These are phyloP conservation scores for Pseudochaenichthys georgianus DNA, from an alignment of 2,797 vertebrate genomes.

Conservation along the genomic window DNA sequence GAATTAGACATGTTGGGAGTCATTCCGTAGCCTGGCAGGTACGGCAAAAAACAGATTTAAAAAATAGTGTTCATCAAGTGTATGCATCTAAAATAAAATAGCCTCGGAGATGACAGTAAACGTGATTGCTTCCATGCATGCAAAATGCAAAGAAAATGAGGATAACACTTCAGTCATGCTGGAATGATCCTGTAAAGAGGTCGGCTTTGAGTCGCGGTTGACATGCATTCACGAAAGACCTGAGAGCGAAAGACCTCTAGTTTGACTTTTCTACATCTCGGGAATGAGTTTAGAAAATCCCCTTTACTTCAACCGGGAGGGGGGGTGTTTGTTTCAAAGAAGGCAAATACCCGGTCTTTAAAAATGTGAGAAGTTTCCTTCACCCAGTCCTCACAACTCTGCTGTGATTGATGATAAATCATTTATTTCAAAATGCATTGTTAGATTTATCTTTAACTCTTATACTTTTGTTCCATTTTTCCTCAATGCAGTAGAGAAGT, in stretches of 20 bases:
- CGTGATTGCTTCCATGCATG: neutral
- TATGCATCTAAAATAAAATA: slow-evolving; percentile 20
- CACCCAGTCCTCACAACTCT: slow-evolving; percentile 13
- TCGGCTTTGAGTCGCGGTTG: slow-evolving; percentile 8
- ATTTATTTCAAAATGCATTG: slow-evolving; percentile 37
- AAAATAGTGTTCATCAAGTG: neutral
- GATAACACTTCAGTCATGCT: neutral
- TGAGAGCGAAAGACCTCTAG: slow-evolving; percentile 43
- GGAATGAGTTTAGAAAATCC: slow-evolving; percentile 26
- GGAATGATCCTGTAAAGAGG: slow-evolving; percentile 33
- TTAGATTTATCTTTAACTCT: slow-evolving; percentile 39
- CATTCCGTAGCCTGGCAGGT: slow-evolving; percentile 16
- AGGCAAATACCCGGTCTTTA: slow-evolving; percentile 28
- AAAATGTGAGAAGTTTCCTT: slow-evolving; percentile 37
- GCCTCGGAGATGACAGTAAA: slow-evolving; percentile 6
- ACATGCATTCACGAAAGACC: slow-evolving; percentile 22
- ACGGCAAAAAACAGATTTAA: slow-evolving; percentile 1
- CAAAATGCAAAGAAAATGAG: neutral
- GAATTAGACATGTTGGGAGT: slow-evolving; percentile 25
- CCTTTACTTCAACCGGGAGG: slow-evolving; percentile 3
- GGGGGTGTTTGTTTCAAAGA: slow-evolving; percentile 4
- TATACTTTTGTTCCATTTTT: neutral
- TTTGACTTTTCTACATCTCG: slow-evolving; percentile 35
- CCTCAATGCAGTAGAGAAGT: neutral
- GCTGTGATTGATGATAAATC: slow-evolving; percentile 54